Conservation (phyloP, 2,888 invertebrate species). For the Mesodorylaimus sp. region DNA sequence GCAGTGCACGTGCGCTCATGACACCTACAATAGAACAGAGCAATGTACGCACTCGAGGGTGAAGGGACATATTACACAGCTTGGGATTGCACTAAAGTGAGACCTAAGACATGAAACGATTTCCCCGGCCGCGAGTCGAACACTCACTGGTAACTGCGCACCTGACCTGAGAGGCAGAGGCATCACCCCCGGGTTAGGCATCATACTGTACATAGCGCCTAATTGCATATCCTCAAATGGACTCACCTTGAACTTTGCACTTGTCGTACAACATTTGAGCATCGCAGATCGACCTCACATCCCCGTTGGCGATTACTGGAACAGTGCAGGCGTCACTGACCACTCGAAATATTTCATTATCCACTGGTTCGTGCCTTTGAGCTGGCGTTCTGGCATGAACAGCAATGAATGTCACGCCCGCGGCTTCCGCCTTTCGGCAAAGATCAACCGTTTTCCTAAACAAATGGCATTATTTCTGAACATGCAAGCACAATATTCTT, state of each 20-base stretch:
- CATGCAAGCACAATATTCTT: neutral
- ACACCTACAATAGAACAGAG: slow-evolving; percentile 44
- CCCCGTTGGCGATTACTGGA: slow-evolving; percentile 83
- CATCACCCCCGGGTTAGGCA: too few relatives aligned
- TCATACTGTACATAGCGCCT: too few relatives aligned
- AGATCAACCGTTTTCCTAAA: slow-evolving; percentile 50
- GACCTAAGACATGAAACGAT: too few relatives aligned
- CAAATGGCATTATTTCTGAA: slow-evolving; percentile 1
- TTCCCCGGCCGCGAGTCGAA: too few relatives aligned
- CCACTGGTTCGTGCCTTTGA: slow-evolving; percentile 51
- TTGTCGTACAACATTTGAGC: slow-evolving; percentile 46
- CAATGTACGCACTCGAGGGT: too few relatives aligned
- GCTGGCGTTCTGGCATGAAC: slow-evolving; percentile 75
- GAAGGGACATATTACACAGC: too few relatives aligned
- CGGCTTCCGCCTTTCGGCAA: slow-evolving; percentile 56
- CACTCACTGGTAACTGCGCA: too few relatives aligned
- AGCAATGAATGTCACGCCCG: slow-evolving; percentile 69
- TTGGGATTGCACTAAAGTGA: too few relatives aligned
- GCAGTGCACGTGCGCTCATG: slow-evolving; percentile 75
- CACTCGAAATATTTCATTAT: slow-evolving; percentile 49
- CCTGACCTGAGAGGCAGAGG: too few relatives aligned
- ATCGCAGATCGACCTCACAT: slow-evolving; percentile 53
- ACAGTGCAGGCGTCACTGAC: slow-evolving; percentile 52
- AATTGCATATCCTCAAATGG: too few relatives aligned
- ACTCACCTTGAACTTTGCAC: slow-evolving; percentile 47